These are phyloP conservation scores for Corapipo altera DNA, from an alignment of 2,113 vertebrate genomes.

Conservation along the genomic window DNA sequence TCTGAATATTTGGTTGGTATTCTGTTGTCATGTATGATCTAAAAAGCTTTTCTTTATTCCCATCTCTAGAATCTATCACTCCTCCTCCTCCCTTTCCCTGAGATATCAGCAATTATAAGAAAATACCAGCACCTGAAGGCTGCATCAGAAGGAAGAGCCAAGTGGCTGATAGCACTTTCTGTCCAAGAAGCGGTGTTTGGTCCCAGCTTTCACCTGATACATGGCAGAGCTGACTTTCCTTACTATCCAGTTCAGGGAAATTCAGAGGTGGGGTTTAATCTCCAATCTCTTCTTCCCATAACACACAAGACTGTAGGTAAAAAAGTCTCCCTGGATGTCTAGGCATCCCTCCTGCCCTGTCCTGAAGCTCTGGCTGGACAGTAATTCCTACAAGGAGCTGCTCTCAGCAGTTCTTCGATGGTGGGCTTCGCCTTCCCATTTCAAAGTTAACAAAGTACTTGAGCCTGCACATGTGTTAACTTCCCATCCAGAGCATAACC, in stretches of 20 bases:
- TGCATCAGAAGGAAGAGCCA: not conserved
- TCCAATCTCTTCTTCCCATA: not conserved
- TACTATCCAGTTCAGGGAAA: not conserved
- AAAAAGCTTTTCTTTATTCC: not conserved
- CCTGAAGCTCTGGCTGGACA: not conserved
- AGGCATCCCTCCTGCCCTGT: not conserved
- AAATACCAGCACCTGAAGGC: not conserved
- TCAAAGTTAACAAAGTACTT: conserved; percentile 1
- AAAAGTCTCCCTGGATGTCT: not conserved
- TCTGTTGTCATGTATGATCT: not conserved
- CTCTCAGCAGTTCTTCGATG: rapidly evolving
- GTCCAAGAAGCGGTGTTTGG: not conserved
- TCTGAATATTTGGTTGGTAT: not conserved
- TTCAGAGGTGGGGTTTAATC: not conserved
- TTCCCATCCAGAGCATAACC: not conserved
- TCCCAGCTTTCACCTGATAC: not conserved
- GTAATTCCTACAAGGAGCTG: not conserved
- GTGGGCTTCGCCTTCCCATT: not conserved
- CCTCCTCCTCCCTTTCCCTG: not conserved
- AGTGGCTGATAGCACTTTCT: not conserved
- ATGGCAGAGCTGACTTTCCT: not conserved
- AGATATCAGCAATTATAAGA: not conserved
- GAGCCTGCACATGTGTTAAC: not conserved
- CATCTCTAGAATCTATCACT: not conserved
- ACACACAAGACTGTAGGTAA: rapidly evolving